Conservation (phyloP, 2,797 vertebrate genomes). For the Chromis chromis region DNA sequence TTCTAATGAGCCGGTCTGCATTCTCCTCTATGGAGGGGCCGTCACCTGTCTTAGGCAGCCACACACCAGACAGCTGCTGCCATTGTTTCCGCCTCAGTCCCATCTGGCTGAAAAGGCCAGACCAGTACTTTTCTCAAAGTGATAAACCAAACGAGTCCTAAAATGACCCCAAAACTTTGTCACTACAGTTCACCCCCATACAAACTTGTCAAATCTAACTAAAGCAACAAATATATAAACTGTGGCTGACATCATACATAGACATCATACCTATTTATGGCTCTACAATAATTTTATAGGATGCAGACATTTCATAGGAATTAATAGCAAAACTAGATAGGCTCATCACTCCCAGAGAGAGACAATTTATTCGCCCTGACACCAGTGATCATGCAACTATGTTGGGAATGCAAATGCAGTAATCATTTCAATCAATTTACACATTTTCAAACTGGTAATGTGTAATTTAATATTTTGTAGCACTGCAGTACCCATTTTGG, state of each 20-base stretch:
- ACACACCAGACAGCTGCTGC: constrained; percentile 82
- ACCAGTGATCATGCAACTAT: constrained; percentile 74
- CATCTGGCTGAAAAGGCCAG: constrained; percentile 76
- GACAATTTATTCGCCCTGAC: constrained; percentile 63
- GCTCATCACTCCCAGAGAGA: constrained; percentile 55
- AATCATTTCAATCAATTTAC: constrained; percentile 46
- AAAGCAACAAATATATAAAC: constrained; percentile 14
- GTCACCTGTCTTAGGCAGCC: constrained; percentile 84
- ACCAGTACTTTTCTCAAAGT: constrained; percentile 58
- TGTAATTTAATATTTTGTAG: constrained; percentile 77
- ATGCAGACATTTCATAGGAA: constrained; percentile 29
- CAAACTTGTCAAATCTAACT: constrained; percentile 10
- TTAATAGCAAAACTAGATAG: constrained; percentile 36
- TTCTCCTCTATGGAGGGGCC: constrained; percentile 73
- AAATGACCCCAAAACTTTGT: constrained; percentile 45
- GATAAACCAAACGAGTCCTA: constrained; percentile 54
- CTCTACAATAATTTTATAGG: constrained; percentile 12
- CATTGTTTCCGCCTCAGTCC: constrained; percentile 79
- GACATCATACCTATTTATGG: constrained; percentile 9
- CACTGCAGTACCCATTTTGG: constrained; percentile 96
- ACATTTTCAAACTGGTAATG: constrained; percentile 67
- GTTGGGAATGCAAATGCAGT: constrained; percentile 73
- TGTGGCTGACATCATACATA: constrained; percentile 3
- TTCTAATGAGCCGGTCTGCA: constrained; percentile 78
- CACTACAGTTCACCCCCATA: not conserved